Percentiles rank a stretch among this genome's conserved stretches.
Evolutionary conservation across 2,797 vertebrate genomes (phyloP).

Genomic region (Columba guinea): DNA sequence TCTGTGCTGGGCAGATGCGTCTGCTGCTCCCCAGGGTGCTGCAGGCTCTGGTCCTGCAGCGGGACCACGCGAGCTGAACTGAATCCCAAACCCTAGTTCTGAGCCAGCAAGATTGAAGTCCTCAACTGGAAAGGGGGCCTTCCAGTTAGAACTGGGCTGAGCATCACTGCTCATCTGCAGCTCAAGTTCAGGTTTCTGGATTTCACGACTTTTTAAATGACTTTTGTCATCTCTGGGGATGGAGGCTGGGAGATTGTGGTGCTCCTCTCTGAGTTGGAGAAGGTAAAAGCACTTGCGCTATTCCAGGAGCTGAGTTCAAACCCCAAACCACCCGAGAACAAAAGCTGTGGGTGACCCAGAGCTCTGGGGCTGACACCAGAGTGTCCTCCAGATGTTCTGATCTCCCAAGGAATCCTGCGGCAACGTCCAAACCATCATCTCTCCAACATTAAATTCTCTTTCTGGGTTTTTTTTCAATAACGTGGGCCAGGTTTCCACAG

Average conservation of each 20-base stretch:
- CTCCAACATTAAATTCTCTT: neutral
- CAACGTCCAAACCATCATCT: neutral
- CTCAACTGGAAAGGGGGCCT: neutral
- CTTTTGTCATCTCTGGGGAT: accelerated
- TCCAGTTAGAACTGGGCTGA: neutral
- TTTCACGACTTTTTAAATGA: neutral
- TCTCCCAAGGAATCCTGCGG: neutral
- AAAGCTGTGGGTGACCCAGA: neutral
- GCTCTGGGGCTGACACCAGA: neutral
- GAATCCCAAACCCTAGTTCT: neutral
- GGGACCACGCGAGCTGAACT: accelerated
- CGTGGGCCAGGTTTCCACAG: neutral
- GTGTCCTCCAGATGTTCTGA: neutral
- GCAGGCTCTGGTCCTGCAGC: neutral
- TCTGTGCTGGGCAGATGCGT: neutral
- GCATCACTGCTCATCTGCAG: accelerated
- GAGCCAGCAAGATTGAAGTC: neutral
- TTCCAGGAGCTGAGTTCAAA: neutral
- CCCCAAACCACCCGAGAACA: neutral
- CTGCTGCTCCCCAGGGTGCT: neutral
- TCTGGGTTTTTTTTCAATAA: neutral
- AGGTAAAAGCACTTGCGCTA: neutral
- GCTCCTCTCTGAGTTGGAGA: neutral
- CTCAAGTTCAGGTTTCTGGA: neutral
- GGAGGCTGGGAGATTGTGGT: neutral